Evolutionary conservation across 2,113 vertebrate species (phyloP), one percentile per base, ranked within the genome.

Genomic region (Nannobrachium achirus): DNA sequence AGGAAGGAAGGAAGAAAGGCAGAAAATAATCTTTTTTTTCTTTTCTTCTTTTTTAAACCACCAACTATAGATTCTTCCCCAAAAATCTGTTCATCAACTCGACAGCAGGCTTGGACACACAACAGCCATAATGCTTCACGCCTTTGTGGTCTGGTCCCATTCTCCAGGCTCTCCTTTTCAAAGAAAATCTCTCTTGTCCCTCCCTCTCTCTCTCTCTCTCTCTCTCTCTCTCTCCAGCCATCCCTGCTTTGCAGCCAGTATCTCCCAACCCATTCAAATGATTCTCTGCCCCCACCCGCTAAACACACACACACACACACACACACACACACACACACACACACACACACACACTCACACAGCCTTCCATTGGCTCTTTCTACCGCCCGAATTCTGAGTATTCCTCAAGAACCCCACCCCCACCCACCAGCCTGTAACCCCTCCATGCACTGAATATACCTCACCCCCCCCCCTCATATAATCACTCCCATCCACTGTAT

Each of bases 381-480:
- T 82, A 76, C 57, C 58, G 77, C 75, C 14, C 45, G 8, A 63
- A 59, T 58, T 51, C 19, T 57, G 44, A 46, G 25, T 33, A 33
- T 33, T n/a, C n/a, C 25, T 33, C n/a, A n/a, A n/a, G 25, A 33
- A 33, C 25, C 6, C 25, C 25, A 33, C 38, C 49, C 45, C 50
- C 63, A 33, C 25, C 25, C 25, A 5, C 6, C 25, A 33, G 25
- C 25, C 25, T 33, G 25, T 4, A 33, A 33, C 59, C 39, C 1
- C 63, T 65, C 69, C 13, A 53, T 61, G 40, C 15, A 42, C 63
- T 66, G 58, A 86, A 89, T 87, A 91, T 90, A 88, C 84, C 79
- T 85, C 83, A 59, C 65, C 75, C 71, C 44, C 20, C 49, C 41
- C 18, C 63, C 70, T 62, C 63, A 85, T 88, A 77, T 88, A 87